Evolutionary conservation across 2,797 vertebrate genomes (phyloP), one percentile per base, ranked within the genome.

Genomic region (Toxotes lorentzi): DNA sequence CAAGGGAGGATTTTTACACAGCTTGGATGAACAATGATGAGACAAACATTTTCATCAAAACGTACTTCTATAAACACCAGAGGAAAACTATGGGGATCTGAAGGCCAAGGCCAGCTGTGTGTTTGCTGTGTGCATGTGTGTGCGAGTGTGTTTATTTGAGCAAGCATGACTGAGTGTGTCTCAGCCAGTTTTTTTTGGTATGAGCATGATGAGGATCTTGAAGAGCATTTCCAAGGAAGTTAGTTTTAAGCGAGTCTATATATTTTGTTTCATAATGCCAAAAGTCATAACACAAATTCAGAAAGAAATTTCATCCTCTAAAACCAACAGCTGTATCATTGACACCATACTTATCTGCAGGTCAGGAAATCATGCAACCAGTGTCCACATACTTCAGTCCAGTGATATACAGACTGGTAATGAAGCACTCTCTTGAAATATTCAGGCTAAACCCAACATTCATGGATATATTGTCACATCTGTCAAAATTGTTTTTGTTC

Each of bases 21-120:
- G 40, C 56, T 70, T 58, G 27, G 41, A 86, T 57, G 82, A 81
- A 61, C 85, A 76, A 64, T 79, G 75, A 80, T 85, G 85, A 82
- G 60, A 81, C 51, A 89, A 91, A 91, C 80, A 80, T 83, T 91
- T 88, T 81, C 51, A 78, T 86, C 79, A 85, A 67, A 88, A 79
- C 65, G 58, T 67, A 70, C 70, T 78, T 87, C 71, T 84, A 34
- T 84, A 86, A 91, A 91, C 85, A 82, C 50, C 54, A 76, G 57
- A 71, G 74, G 62, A 85, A 86, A 89, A 57, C 69, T 56, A 64
- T 70, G 79, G 79, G 38, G 79, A 74, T 80, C 35, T 78, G 40
- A 74, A 76, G 67, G 76, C 80, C 84, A 88, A 82, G 57, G 77
- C 59, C 80, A 78, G 85, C 72, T 34, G 66, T 66, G 60, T 81